Conservation (phyloP, 2,113 vertebrate species). For the Chionomys nivalis region DNA sequence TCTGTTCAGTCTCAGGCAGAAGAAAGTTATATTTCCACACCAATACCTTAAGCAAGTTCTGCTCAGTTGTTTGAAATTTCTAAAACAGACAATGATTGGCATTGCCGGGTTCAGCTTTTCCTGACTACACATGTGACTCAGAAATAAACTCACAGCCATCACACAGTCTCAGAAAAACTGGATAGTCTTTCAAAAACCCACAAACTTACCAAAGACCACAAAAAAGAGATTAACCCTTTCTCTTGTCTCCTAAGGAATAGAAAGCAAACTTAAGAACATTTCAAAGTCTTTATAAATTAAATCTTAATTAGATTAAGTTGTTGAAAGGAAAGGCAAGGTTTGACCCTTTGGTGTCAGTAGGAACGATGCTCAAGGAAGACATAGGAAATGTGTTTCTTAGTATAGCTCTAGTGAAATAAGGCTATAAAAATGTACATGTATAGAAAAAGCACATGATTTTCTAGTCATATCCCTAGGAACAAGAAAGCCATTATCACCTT, state of each 20-base stretch:
- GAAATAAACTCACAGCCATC: neutral
- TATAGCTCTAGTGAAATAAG: neutral
- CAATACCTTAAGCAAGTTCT: neutral
- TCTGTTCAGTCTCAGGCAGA: neutral
- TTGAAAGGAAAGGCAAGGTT: neutral
- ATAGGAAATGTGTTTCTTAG: neutral
- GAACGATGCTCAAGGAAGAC: neutral
- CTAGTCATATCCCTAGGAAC: constrained; percentile 19
- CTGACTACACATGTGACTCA: neutral
- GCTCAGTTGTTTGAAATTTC: neutral
- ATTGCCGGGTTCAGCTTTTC: neutral
- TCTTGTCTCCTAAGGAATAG: neutral
- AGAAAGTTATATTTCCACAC: neutral
- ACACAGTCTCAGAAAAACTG: neutral
- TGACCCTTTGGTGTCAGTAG: neutral
- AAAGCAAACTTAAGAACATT: constrained; percentile 40
- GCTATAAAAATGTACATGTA: neutral
- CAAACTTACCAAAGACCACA: neutral
- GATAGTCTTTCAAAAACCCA: neutral
- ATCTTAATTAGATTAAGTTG: neutral
- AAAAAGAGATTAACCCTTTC: neutral
- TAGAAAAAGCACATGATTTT: constrained; percentile 44
- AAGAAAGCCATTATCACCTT: constrained; percentile 29
- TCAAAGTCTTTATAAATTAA: constrained; percentile 7
- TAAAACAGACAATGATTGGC: neutral